phyloP scores from a whole-genome alignment of 2,797 vertebrate species.

The Aythya fuligula region DNA sequence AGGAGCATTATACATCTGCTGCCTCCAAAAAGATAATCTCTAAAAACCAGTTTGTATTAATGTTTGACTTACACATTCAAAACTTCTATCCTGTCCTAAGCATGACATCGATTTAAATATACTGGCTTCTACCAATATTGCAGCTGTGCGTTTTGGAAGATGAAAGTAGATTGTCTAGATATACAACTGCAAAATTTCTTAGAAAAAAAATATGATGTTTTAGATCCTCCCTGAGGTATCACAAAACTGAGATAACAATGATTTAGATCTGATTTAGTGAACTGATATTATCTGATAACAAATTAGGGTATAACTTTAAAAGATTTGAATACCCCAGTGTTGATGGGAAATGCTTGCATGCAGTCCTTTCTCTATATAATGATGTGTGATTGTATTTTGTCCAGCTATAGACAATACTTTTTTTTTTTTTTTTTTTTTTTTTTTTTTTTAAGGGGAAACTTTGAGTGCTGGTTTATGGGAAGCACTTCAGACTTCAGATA shows the following conservation, averaged over 20 bases:
- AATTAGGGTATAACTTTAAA: not conserved
- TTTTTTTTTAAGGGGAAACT: not conserved
- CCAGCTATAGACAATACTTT: not conserved
- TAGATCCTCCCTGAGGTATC: not conserved
- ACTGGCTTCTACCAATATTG: not conserved
- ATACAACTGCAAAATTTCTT: not conserved
- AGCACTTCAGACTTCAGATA: not conserved
- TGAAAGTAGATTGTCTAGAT: not conserved
- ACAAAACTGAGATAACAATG: not conserved
- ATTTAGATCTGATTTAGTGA: not conserved
- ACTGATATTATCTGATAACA: not conserved
- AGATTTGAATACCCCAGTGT: not conserved
- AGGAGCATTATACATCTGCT: conserved; percentile 1
- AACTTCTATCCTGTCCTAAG: not conserved
- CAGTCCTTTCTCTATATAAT: not conserved
- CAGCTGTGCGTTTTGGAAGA: not conserved
- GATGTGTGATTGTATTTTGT: not conserved
- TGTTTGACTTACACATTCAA: not conserved
- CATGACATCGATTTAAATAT: not conserved
- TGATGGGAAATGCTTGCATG: not conserved
- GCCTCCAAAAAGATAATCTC: conserved; percentile 4
- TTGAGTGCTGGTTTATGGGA: not conserved
- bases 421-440: not conserved
- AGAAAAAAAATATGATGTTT: not conserved
- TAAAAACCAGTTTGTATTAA: conserved; percentile 4